Evolutionary conservation across 2,113 vertebrate genomes (phyloP), one percentile per base, ranked within the genome.

Genomic region (Pseudois nayaur): DNA sequence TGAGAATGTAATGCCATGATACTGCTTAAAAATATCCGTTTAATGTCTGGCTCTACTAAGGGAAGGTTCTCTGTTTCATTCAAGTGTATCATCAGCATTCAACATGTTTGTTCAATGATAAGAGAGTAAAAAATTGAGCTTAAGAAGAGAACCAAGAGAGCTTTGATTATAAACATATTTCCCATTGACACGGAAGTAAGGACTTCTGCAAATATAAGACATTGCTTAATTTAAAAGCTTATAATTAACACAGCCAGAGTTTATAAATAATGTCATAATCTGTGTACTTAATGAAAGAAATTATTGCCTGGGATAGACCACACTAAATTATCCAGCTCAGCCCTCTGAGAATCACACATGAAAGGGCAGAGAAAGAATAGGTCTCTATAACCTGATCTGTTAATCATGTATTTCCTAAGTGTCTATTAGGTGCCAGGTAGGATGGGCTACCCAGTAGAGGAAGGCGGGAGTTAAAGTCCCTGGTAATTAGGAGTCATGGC

Each of bases 201-300:
- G 92, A 94, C 5, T 84, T 91, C 59, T 83, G 52, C 50, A 90
- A 92, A 90, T 96, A 50, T 33, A 90, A 95, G 52, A 57, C 17
- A 94, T 25, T 21, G 3, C 17, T 91, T 96, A 55, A 92, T 21
- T 84, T 83, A 52, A 55, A 92, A 48, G 62, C 50, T 92, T 93
- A 27, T 23, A 54, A 43, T 84, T 43, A n/a, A 13, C 67, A 89
- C 36, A 62, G 71, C 5, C 31, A 89, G 62, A 76, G 29, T 55
- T 93, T 54, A 79, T 54, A 94, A 83, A 87, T 89, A 87, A 50
- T 76, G 92, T 78, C 36, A 52, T 8, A 92, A 62, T 54, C 29
- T 83, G 31, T 89, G 5, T 36, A 86, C 21, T 92, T 89, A 82
- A 84, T 83, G n/a, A 21, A 92, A 93, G 7, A 86, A 92, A 95